Evolutionary conservation across 2,888 invertebrate genomes (phyloP).

Genomic region (Ophion ventricosus): DNA sequence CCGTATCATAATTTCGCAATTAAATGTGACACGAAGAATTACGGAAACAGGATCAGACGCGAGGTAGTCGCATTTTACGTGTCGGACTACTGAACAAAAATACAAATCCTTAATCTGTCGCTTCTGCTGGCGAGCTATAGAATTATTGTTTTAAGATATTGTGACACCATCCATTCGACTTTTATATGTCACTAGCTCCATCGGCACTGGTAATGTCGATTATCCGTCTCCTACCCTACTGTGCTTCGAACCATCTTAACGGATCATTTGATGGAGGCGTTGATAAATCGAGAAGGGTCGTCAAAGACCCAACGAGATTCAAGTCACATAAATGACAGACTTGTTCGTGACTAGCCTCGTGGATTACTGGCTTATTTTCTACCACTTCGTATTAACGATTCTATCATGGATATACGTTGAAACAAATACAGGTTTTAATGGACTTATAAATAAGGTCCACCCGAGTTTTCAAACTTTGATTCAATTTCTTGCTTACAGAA

Average conservation of each 20-base stretch:
- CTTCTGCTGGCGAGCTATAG: conserved; percentile 1
- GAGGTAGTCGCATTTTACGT: conserved; percentile 23
- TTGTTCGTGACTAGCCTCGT: background rate
- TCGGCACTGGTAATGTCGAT: background rate
- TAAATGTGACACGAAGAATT: conserved; percentile 35
- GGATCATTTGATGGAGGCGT: background rate
- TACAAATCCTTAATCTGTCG: conserved; percentile 1
- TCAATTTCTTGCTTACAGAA: conserved; percentile 24
- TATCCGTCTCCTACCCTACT: background rate
- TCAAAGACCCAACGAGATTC: conserved; percentile 3
- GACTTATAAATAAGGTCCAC: conserved; percentile 1
- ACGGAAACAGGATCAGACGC: background rate
- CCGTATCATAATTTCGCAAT: conserved; percentile 24
- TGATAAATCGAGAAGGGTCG: conserved; percentile 1
- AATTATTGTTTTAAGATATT: conserved; percentile 14
- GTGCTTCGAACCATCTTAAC: background rate
- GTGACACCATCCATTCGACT: background rate
- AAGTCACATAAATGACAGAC: background rate
- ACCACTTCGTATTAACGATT: conserved; percentile 42
- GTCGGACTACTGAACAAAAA: background rate
- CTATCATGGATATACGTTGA: conserved; percentile 14
- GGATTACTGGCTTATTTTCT: conserved; percentile 19
- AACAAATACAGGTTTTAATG: conserved; percentile 1
- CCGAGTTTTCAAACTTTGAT: conserved; percentile 56
- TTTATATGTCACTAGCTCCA: background rate